Base-by-base conservation (phyloP, 1,140 invertebrate species). In the Samia ricini region DNA sequence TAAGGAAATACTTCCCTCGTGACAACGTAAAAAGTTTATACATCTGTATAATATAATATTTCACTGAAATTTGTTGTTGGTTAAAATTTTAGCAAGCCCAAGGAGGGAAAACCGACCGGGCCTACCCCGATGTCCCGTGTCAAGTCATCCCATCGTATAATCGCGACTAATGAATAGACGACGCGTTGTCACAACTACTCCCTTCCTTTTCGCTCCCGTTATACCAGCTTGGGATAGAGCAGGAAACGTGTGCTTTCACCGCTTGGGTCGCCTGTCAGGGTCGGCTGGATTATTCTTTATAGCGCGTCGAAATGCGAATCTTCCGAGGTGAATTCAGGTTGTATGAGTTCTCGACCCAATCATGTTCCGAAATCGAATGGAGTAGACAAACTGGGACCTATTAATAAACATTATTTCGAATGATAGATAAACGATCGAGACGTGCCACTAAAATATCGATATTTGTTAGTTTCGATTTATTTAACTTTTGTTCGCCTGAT, bases 91-190 rank as follows among this genome's bases (percentile, higher is more conserved):
- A 76, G 79, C 82, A 81, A 76, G 80, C 73, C 79, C 83, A 82
- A 77, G 77, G 82, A 83, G 83, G 83, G 78, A 85, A 85, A 81
- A 71, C 74, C 74, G 73, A 69, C 73, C 64, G 64, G 61, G 71
- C 77, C 66, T 66, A 64, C 71, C 67, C 68, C 63, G 52, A 62
- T 61, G 77, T 83, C 82, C 83, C 81, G 78, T 89, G 85, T 87
- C 84, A 85, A 86, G 86, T 86, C 82, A 86, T 85, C 83, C 81
- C 80, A 71, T 60, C 61, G 70, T 74, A 74, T 85, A 85, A 84
- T 85, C 83, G 81, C 84, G 71, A 84, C 87, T 89, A 89, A 89
- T 89, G 87, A 89, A 89, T 88, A 87, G 87, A 75, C 77, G 81
- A 68, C 77, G 77, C 60, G 62, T 74, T 77, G 71, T 79, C 81